Conservation (phyloP, 1,140 invertebrate species). For the Polyergus mexicanus region DNA sequence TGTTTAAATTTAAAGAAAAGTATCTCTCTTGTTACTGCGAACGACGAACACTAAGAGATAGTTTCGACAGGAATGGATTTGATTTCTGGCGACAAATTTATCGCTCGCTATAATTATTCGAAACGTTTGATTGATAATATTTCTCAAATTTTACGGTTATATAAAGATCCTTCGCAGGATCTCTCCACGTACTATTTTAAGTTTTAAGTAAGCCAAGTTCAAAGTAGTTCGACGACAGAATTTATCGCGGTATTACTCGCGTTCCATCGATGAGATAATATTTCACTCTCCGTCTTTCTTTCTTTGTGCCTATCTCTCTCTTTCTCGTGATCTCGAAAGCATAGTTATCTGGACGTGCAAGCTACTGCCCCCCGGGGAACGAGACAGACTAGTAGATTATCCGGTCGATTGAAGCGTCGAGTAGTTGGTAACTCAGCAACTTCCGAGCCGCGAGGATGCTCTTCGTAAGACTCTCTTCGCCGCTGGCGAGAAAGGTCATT, state of each 20-base stretch:
- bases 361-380: not conserved
- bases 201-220: conserved; percentile 2
- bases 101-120: not conserved
- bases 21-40: conserved; percentile 17
- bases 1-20: conserved; percentile 49
- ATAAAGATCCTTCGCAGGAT: not conserved
- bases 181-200: not conserved
- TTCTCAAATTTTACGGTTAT: not conserved
- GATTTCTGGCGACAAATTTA: not conserved
- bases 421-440: conserved; percentile 67
- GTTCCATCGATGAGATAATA: conserved; percentile 3
- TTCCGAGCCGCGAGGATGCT: conserved; percentile 59
- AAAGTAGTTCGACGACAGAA: conserved; percentile 29
- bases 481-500: conserved; percentile 15
- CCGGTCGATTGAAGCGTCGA: conserved; percentile 63
- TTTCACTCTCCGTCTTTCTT: not conserved
- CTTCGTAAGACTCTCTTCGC: conserved; percentile 46
- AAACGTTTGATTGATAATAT: not conserved
- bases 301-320: not conserved
- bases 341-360: not conserved
- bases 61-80: conserved; percentile 15
- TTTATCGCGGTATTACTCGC: conserved; percentile 23
- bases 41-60: conserved; percentile 22
- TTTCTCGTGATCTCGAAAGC: conserved; percentile 4
- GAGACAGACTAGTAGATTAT: conserved; percentile 59